Conservation (phyloP, 92 coral and sea anemone species). For the Bergia puertoricense region DNA sequence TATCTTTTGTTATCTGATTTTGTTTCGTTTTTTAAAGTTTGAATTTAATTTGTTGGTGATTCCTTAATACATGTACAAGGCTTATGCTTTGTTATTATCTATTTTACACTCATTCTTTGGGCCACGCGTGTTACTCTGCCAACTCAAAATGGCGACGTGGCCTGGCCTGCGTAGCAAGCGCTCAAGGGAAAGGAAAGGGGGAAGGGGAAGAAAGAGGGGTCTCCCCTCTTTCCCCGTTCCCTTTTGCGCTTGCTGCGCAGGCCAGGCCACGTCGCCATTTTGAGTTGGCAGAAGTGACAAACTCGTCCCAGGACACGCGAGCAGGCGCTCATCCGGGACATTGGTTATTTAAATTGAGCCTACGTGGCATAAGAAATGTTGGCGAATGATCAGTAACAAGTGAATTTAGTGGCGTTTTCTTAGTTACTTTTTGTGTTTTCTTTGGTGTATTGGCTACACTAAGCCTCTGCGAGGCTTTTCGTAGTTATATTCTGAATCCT, state of each 20-base stretch:
- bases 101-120: too few relatives aligned
- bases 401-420: conserved; percentile 16
- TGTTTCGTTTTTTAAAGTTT: too few relatives aligned
- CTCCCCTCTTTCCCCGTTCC: too few relatives aligned
- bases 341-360: conserved; percentile 37
- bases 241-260: too few relatives aligned
- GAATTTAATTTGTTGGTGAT: too few relatives aligned
- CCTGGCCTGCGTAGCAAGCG: background rate
- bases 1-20: too few relatives aligned
- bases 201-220: too few relatives aligned
- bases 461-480: background rate
- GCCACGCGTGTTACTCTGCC: background rate
- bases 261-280: conserved; percentile 42
- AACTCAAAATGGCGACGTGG: conserved; percentile 51
- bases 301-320: conserved; percentile 28
- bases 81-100: too few relatives aligned
- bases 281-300: conserved; percentile 42
- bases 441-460: background rate
- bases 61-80: too few relatives aligned
- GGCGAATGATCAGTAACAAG: background rate
- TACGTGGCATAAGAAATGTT: conserved; percentile 49
- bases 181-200: too few relatives aligned
- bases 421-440: conserved; percentile 18
- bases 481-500: background rate
- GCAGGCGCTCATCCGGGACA: conserved; percentile 35